phyloP scores from a whole-genome alignment of 2,888 invertebrate species.

The Eudemis profundana region DNA sequence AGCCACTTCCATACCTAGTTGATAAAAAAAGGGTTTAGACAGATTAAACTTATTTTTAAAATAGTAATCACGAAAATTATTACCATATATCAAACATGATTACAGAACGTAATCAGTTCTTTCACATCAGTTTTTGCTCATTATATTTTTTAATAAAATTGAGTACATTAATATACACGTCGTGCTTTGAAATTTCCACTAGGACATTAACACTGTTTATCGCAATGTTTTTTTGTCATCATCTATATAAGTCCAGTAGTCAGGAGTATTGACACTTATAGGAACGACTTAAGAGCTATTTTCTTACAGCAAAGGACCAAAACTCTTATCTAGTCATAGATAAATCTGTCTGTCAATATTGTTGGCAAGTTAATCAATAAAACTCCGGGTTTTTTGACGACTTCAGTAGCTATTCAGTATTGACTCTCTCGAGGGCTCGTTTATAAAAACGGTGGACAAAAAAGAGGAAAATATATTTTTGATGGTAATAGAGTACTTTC shows the following conservation, averaged over 20 bases:
- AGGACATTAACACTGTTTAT: conserved; percentile 47
- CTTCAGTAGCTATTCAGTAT: conserved; percentile 19
- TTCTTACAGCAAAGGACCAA: conserved; percentile 2
- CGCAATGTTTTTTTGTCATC: conserved; percentile 42
- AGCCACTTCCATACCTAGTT: too few relatives aligned
- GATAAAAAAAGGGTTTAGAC: too few relatives aligned
- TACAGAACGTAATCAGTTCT: conserved; percentile 13
- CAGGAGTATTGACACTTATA: not conserved
- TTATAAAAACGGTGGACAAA: conserved; percentile 11
- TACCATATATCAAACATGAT: conserved; percentile 30
- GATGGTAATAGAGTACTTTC: too few relatives aligned
- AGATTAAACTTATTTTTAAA: not conserved
- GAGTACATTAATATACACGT: conserved; percentile 24
- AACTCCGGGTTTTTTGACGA: conserved; percentile 37
- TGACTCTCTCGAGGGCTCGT: not conserved
- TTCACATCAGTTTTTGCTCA: conserved; percentile 22
- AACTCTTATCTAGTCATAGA: conserved; percentile 40
- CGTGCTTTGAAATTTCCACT: conserved; percentile 30
- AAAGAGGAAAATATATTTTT: not conserved
- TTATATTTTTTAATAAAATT: conserved; percentile 8
- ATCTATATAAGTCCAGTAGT: not conserved
- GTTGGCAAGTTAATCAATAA: conserved; percentile 48
- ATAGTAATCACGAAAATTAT: conserved; percentile 17
- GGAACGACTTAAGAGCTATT: not conserved
- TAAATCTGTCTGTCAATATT: conserved; percentile 49